Conservation (phyloP, 2,888 invertebrate genomes). For the Deilephila porcellus region DNA sequence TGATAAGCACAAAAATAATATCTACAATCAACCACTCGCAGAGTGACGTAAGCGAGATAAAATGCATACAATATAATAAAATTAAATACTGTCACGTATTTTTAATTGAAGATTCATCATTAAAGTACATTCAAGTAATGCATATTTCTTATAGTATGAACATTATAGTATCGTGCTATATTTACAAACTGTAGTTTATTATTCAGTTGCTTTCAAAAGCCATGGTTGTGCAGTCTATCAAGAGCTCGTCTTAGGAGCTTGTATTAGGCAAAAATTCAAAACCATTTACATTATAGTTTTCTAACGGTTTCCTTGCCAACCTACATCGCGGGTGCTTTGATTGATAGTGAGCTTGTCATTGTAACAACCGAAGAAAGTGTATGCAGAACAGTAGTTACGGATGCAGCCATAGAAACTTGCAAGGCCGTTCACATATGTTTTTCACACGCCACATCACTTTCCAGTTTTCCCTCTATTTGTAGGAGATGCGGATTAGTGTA, state of each 20-base stretch:
- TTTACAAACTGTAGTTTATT: too few species aligned
- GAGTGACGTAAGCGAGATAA: constrained; percentile 7
- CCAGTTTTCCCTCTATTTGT: constrained; percentile 75
- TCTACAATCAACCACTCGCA: not conserved
- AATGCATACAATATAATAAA: not conserved
- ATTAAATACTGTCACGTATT: not conserved
- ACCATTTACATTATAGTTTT: too few species aligned
- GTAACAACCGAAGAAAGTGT: not conserved
- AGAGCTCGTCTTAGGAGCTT: too few species aligned
- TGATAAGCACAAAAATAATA: not conserved
- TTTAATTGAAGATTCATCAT: not conserved
- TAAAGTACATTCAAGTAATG: not conserved
- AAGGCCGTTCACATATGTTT: constrained; percentile 72
- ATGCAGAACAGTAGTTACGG: not conserved
- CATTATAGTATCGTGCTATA: too few species aligned
- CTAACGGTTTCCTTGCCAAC: not conserved
- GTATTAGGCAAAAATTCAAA: too few species aligned
- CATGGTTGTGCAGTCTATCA: too few species aligned
- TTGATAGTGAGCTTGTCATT: not conserved
- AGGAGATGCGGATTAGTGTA: constrained; percentile 36
- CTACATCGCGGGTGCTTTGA: not conserved
- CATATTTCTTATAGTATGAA: too few species aligned
- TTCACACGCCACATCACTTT: constrained; percentile 75
- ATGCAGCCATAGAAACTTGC: constrained; percentile 56
- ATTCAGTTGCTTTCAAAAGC: too few species aligned